Base-by-base conservation (phyloP, 2,888 invertebrate species). In the Salpingus planirostris region DNA sequence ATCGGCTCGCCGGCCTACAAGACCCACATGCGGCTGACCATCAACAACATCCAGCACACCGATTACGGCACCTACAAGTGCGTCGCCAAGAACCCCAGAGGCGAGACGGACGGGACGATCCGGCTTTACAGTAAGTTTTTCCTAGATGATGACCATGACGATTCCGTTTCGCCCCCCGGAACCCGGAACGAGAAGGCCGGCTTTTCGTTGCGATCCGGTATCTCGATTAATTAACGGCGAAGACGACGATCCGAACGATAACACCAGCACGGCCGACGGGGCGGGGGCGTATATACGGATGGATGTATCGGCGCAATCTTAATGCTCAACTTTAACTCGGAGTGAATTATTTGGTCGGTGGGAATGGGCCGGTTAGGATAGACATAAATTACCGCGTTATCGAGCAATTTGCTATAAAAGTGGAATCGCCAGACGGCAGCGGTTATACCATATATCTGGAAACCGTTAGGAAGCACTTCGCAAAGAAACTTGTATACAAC, bases 11-110 rank as follows among this genome's bases (percentile, higher is more conserved):
- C 84, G 0, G 69, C 77, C 1, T 90, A 90, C 62, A 89, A 89
- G 62, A 86, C 84, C 1, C 86, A 88, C 59, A 91, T 91, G 90
- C 76, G 77, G 49, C 70, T 92, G 33, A 79, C 83, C 36, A 87
- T 92, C 50, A 70, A 74, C 50, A 78, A 82, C 60, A 80, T 91
- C 33, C 72, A 80, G 52, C 76, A 74, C 44, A 75, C 73, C 49
- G 91, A 92, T 65, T 89, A 85, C 59, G 90, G 88, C 13, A 84
- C 80, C 29, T 90, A 89, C 64, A 88, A 87, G 62, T 89, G 89
- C 64, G 77, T 84, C 13, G 85, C 90, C 39, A 90, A 90, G 67
- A 90, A 91, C 69, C 88, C 89, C 34, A 73, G 90, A 44, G 89
- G 90, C 42, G 88, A 89, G 62, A 90, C 89, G 27, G 89, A 89